Conservation (phyloP, 2,113 vertebrate species). For the Fulmarus glacialis region DNA sequence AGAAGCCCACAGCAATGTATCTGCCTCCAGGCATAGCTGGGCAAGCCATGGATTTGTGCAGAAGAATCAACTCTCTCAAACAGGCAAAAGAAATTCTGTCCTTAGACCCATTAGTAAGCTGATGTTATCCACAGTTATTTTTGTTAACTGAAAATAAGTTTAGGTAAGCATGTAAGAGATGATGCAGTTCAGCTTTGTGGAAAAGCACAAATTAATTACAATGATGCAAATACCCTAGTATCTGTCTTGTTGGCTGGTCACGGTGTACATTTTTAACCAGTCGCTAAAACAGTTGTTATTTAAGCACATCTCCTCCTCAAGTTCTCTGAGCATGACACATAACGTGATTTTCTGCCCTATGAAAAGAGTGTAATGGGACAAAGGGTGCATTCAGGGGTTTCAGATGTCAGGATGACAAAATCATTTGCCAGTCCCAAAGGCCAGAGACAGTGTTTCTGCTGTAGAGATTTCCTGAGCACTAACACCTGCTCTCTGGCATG, state of each 20-base stretch:
- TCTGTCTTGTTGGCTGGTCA: background rate
- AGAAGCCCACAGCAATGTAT: background rate
- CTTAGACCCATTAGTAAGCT: background rate
- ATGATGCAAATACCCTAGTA: background rate
- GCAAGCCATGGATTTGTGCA: background rate
- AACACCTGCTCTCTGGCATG: constrained; percentile 22
- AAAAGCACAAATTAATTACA: background rate
- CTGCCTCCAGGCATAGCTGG: background rate
- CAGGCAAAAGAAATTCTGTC: background rate
- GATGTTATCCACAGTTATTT: background rate
- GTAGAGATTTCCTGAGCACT: background rate
- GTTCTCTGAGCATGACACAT: background rate
- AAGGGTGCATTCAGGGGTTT: constrained; percentile 29
- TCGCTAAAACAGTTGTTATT: background rate
- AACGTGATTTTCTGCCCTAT: constrained; percentile 55
- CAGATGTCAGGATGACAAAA: constrained; percentile 63
- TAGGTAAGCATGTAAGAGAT: background rate
- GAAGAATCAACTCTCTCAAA: constrained; percentile 15
- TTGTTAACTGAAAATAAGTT: background rate
- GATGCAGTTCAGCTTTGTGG: background rate
- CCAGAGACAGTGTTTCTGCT: constrained; percentile 14
- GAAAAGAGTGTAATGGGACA: constrained; percentile 41
- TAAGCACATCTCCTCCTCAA: background rate
- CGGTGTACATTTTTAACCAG: background rate
- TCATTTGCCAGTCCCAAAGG: constrained; percentile 57